Percentiles rank a stretch among this genome's conserved stretches.
phyloP scores from a whole-genome alignment of 2,888 invertebrate genomes.

The Tetragonisca angustula region DNA sequence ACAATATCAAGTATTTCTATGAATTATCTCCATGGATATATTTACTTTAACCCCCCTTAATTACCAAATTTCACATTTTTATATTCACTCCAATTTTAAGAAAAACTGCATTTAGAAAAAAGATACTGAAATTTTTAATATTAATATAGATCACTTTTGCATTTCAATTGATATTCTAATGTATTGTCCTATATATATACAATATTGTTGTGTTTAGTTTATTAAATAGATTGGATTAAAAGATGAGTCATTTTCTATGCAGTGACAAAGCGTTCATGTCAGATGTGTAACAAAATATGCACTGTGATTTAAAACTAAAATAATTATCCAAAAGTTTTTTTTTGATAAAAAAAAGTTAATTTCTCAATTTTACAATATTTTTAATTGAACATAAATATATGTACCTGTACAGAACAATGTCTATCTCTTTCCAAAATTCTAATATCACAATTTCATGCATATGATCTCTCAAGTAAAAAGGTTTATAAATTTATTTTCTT shows the following conservation, averaged over 20 bases:
- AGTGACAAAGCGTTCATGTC: neutral
- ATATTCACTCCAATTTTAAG: neutral
- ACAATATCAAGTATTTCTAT: slow-evolving; percentile 35
- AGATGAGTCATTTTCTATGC: neutral
- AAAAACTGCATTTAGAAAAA: neutral
- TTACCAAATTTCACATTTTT: slow-evolving; percentile 6
- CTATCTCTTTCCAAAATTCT: slow-evolving; percentile 5
- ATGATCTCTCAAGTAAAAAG: neutral
- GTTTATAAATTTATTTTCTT: neutral
- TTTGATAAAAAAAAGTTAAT: neutral
- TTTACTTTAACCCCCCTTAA: neutral
- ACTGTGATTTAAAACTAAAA: neutral
- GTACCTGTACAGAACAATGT: slow-evolving; percentile 12
- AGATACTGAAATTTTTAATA: neutral
- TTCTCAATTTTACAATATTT: neutral
- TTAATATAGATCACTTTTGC: neutral
- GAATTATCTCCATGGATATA: slow-evolving; percentile 7
- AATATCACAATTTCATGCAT: neutral
- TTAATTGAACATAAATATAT: neutral
- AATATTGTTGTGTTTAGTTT: neutral
- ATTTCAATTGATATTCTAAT: neutral
- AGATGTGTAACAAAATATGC: neutral
- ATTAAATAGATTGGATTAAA: neutral
- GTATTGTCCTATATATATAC: neutral
- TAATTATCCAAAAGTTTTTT: neutral